Evolutionary conservation across 2,888 invertebrate genomes (phyloP).

Genomic region (Acanthopleura granulata): DNA sequence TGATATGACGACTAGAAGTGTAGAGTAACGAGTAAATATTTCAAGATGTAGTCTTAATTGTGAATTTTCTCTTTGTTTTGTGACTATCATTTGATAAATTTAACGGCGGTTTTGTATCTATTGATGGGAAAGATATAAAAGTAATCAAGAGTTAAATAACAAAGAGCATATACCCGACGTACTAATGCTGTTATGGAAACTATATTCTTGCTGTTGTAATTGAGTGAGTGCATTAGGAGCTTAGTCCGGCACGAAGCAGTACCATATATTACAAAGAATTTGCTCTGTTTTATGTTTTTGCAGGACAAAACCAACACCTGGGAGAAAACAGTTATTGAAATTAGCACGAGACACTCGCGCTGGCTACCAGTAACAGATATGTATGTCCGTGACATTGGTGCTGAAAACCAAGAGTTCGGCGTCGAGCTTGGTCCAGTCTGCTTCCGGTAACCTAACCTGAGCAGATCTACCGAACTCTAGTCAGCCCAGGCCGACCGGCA

Average conservation of each 20-base stretch:
- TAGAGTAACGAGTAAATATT: too few relatives aligned
- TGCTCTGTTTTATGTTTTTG: conserved; percentile 46
- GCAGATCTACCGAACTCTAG: conserved; percentile 12
- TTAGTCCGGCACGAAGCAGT: too few relatives aligned
- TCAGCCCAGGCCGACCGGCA: conserved; percentile 15
- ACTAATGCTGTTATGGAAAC: not conserved
- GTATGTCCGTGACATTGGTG: conserved; percentile 83
- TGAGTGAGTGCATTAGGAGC: too few relatives aligned
- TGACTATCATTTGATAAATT: too few relatives aligned
- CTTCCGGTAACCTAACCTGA: conserved; percentile 72
- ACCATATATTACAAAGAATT: too few relatives aligned
- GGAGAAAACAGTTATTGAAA: conserved; percentile 83
- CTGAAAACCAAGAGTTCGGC: conserved; percentile 82
- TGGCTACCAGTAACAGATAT: conserved; percentile 87
- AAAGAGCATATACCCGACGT: too few relatives aligned
- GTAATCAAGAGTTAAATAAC: too few relatives aligned
- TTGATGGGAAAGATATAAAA: too few relatives aligned
- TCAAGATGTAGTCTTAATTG: too few relatives aligned
- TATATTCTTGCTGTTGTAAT: not conserved
- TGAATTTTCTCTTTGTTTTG: too few relatives aligned
- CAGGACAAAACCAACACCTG: conserved; percentile 80
- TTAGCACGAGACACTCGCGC: conserved; percentile 82
- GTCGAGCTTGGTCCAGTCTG: conserved; percentile 88
- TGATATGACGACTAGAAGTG: too few relatives aligned
- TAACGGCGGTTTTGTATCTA: too few relatives aligned